Base-by-base conservation (phyloP, 2,888 invertebrate species). In the Drosophila merina region DNA sequence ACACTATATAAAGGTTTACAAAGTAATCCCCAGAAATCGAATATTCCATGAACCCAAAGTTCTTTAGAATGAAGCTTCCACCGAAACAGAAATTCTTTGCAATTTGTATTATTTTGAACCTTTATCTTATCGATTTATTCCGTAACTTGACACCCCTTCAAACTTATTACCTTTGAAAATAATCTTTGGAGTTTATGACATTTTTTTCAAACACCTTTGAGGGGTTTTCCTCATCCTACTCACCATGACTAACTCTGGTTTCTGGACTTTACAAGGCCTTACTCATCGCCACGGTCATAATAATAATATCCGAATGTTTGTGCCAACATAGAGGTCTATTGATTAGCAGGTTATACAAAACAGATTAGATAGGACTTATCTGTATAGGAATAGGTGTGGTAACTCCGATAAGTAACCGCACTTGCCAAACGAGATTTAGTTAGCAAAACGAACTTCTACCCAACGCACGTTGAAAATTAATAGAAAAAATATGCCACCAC, bases 351-450 rank as follows among this genome's bases (percentile, higher is more conserved):
- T 42, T 26, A 73, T 55, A 64, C 55, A 30, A 55, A 2, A 7
- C 47, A 63, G 69, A 82, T 73, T 66, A 81, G 81, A 81, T 88
- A 72, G 56, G 59, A 12, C 40, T 51, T 87, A 87, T 85, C 88
- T 59, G 1, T 56, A 38, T 52, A 14, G 3, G 30, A n/a, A n/a
- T 31, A 26, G 20, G 59, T 68, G 48, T 40, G 12, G 28, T 30
- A 4, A 51, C 42, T 69, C n/a, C 14, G 52, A 52, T 50, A 40
- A 58, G 60, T 38, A 40, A 42, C 44, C 49, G 20, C 42, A 42
- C 25, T 12, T n/a, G 20, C 31, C 40, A 49, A 68, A 63, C 14
- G 28, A 42, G 60, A 48, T 50, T 88, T 79, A 88, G 86, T 81
- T 52, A 54, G 42, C 56, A 50, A 12, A 7, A 48, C 54, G 40